Evolutionary conservation across 2,113 vertebrate genomes (phyloP).

Genomic region (Tetrax tetrax): DNA sequence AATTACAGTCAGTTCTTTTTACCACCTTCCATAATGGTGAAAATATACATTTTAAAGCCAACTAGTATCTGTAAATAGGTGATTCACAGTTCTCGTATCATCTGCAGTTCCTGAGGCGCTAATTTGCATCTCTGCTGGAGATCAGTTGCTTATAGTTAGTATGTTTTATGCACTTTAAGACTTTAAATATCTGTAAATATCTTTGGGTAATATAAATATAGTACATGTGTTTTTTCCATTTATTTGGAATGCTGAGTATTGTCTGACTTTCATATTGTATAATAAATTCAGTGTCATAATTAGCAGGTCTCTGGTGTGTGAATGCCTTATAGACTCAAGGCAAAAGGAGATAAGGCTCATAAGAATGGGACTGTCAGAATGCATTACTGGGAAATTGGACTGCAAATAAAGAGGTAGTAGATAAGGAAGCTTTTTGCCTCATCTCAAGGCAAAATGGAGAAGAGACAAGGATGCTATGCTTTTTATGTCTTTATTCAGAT

Average conservation of each 20-base stretch:
- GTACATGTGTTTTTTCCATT: background rate
- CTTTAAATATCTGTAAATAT: constrained; percentile 7
- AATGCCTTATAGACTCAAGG: background rate
- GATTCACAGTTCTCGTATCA: background rate
- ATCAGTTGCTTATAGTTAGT: background rate
- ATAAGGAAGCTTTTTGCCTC: background rate
- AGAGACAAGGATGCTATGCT: background rate
- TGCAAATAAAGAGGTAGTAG: background rate
- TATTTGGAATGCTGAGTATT: background rate
- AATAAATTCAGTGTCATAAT: background rate
- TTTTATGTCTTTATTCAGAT: background rate
- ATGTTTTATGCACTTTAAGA: background rate
- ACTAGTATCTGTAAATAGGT: background rate
- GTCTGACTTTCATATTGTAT: background rate
- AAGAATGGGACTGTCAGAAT: background rate
- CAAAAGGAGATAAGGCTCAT: background rate
- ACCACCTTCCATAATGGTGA: background rate
- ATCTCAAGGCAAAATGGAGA: background rate
- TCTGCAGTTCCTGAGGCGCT: background rate
- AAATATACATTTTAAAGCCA: background rate
- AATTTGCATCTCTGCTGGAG: constrained; percentile 2
- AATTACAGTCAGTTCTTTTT: background rate
- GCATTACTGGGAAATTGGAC: background rate
- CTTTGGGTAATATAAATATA: background rate
- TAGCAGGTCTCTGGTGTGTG: background rate